Evolutionary conservation across 2,113 vertebrate species (phyloP), one percentile per base, ranked within the genome.

Genomic region (Climacteris rufus): DNA sequence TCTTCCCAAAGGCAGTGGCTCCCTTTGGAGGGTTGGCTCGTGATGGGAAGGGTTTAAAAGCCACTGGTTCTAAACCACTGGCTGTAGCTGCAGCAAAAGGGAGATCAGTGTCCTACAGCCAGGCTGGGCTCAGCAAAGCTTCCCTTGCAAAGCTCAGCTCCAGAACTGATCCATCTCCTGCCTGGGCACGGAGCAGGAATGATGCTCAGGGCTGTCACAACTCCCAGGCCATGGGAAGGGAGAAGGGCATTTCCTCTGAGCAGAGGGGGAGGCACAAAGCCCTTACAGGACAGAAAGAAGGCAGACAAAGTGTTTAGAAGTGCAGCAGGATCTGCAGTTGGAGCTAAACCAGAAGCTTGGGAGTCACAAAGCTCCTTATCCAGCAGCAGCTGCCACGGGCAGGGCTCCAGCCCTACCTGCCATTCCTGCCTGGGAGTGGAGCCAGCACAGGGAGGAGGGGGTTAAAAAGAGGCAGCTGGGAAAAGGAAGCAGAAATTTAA

Each of bases 21-120:
- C 13, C 3, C 0, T 0, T 2, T 5, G 4, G 28, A 69, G 76
- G 47, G 25, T 1, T 47, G 19, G 50, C 11, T 1, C 10, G 13
- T 14, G 21, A 37, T 2, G 1, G 30, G 47, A 28, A 1, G 52
- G 45, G 79, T 33, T 85, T 25, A 9, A 64, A 31, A 50, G 44
- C 37, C 33, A 7, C 49, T 18, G 5, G 21, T 1, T 79, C 39
- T 25, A 9, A 52, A 59, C 9, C 1, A 3, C n/a, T 13, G 47
- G 44, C 42, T 47, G 61, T 2, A 21, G 76, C 70, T 70, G 66
- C 66, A 9, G 77, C 6, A 7, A 14, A 27, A 37, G 50, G 63
- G 59, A 74, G 63, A 5, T 89, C 80, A 24, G 45, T 42, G 91
- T 56, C 90, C 86, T 57, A 8, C 24, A 49, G 75, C 81, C 50